Conservation (phyloP, 2,113 vertebrate genomes). For the Hippocampus abdominalis region DNA sequence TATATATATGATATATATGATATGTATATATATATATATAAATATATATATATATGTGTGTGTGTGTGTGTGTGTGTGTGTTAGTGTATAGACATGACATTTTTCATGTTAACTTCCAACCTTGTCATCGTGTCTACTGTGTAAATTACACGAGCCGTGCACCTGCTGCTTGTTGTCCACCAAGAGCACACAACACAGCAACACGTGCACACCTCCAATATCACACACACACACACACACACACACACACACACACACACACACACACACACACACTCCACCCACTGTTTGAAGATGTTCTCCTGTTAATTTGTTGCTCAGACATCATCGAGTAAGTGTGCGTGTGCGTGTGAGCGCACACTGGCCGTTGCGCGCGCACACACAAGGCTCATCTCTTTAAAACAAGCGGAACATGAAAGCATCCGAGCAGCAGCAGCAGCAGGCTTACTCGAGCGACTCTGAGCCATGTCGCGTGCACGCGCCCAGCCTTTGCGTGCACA, state of each 20-base stretch:
- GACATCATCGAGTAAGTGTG: conserved; percentile 66
- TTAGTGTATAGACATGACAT: no score
- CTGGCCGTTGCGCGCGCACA: conserved; percentile 62
- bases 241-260: conserved; percentile 2
- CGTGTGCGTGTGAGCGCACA: conserved; percentile 17
- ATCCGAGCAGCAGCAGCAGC: conserved; percentile 51
- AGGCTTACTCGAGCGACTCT: conserved; percentile 52
- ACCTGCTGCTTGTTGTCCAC: conserved; percentile 48
- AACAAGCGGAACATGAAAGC: conserved; percentile 71
- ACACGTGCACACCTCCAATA: background rate
- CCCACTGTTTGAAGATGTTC: conserved; percentile 75
- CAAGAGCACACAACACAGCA: conserved; percentile 38
- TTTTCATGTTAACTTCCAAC: background rate
- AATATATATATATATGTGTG: no score
- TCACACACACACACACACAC: background rate
- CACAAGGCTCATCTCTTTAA: conserved; percentile 65
- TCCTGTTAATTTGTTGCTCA: conserved; percentile 82
- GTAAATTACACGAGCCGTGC: conserved; percentile 18
- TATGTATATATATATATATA: no score
- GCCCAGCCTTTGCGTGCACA: conserved; percentile 24
- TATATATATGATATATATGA: no score
- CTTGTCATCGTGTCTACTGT: background rate
- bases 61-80: no score
- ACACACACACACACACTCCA: background rate
- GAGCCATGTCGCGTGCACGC: conserved; percentile 26